phyloP scores from a whole-genome alignment of 2,888 invertebrate species.

The Ptychoptera contaminata region DNA sequence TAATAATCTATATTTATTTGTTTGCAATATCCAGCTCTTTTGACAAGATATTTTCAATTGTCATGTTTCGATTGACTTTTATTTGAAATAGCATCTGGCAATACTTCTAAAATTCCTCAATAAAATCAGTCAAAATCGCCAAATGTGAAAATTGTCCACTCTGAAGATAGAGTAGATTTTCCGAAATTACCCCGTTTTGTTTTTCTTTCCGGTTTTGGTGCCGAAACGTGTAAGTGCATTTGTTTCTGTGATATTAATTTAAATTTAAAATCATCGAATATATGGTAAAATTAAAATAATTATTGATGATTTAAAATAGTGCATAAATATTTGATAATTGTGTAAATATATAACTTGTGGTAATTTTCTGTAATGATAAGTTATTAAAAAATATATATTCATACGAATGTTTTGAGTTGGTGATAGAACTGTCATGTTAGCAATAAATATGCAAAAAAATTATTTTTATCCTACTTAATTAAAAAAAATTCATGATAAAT shows the following conservation, averaged over 20 bases:
- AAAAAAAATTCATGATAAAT: neutral
- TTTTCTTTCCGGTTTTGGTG: slow-evolving; percentile 27
- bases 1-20: no score
- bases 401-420: neutral
- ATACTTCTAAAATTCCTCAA: no score
- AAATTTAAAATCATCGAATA: slow-evolving; percentile 21
- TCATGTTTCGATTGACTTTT: no score
- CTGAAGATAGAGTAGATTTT: neutral
- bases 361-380: neutral
- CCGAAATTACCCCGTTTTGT: neutral
- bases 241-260: slow-evolving; percentile 13
- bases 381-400: neutral
- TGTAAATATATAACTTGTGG: neutral
- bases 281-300: slow-evolving; percentile 10
- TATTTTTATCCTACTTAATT: neutral
- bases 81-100: no score
- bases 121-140: no score
- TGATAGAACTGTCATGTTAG: no score
- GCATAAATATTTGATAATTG: no score
- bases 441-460: no score
- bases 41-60: no score
- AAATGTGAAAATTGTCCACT: no score
- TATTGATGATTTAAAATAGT: neutral
- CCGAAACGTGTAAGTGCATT: slow-evolving; percentile 26
- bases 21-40: no score